Conservation (phyloP, 2,888 invertebrate species). For the Aporophyla nigra region DNA sequence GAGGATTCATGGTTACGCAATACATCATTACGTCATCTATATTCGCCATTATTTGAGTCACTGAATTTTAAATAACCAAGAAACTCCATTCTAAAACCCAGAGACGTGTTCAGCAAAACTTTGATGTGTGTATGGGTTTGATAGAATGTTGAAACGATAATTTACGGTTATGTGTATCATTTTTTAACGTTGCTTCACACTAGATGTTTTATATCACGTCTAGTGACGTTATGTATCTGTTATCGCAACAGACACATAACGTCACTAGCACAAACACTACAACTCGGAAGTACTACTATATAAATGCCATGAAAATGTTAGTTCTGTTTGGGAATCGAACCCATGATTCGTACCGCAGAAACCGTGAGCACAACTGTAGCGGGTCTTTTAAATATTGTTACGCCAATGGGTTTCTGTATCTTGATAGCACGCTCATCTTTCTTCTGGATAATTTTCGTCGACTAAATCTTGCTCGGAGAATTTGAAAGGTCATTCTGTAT, state of each 20-base stretch:
- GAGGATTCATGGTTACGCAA: neutral
- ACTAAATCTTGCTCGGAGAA: slow-evolving; percentile 1
- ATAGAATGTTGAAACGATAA: slow-evolving; percentile 11
- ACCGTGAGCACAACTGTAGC: neutral
- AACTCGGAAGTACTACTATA: neutral
- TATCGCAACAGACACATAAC: neutral
- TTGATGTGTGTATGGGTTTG: neutral
- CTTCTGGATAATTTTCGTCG: neutral
- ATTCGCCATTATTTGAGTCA: neutral
- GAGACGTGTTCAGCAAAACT: neutral
- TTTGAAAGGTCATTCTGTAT: neutral
- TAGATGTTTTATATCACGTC: neutral
- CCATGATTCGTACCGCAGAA: neutral
- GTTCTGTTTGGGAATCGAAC: slow-evolving; percentile 7
- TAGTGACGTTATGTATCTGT: neutral
- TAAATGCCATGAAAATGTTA: neutral
- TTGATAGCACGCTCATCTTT: neutral
- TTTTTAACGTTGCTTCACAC: neutral
- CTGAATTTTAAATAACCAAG: slow-evolving; percentile 15
- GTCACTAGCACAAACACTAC: neutral
- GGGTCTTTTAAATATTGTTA: neutral
- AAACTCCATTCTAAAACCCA: neutral
- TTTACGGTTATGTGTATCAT: neutral
- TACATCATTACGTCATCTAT: neutral
- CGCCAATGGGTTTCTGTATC: neutral